These are phyloP conservation scores for Ispidina lecontei DNA, from an alignment of 2,797 vertebrate genomes.

Conservation along the genomic window DNA sequence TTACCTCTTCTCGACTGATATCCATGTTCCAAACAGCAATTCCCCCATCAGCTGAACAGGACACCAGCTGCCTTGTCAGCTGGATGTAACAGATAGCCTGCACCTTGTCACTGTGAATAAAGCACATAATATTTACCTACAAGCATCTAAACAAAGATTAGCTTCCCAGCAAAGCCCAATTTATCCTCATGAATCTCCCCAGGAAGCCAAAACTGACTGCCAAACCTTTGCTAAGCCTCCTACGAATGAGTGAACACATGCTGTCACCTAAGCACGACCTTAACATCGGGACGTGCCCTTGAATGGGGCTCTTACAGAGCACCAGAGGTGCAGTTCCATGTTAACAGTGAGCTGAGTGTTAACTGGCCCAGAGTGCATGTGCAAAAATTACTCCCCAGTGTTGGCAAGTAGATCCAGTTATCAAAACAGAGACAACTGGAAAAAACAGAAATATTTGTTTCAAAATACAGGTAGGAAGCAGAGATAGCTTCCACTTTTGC, in stretches of 20 bases:
- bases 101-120: constrained; percentile 87
- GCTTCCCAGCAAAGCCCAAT: neutral
- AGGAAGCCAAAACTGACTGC: neutral
- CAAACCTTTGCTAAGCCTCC: neutral
- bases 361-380: neutral
- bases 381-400: neutral
- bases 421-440: constrained; percentile 5
- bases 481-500: neutral
- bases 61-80: constrained; percentile 90
- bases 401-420: neutral
- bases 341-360: neutral
- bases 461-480: neutral
- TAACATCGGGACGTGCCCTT: neutral
- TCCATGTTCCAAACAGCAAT: constrained; percentile 99
- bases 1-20: constrained; percentile 91
- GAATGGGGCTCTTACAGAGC: neutral
- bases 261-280: neutral
- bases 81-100: constrained; percentile 93
- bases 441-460: neutral
- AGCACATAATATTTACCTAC: neutral
- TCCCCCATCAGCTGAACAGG: constrained; percentile 93
- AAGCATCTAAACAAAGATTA: neutral
- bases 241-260: neutral
- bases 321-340: neutral
- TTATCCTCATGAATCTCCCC: neutral